phyloP scores from a whole-genome alignment of 2,113 vertebrate species.

The Ivindomyrus marchei region DNA sequence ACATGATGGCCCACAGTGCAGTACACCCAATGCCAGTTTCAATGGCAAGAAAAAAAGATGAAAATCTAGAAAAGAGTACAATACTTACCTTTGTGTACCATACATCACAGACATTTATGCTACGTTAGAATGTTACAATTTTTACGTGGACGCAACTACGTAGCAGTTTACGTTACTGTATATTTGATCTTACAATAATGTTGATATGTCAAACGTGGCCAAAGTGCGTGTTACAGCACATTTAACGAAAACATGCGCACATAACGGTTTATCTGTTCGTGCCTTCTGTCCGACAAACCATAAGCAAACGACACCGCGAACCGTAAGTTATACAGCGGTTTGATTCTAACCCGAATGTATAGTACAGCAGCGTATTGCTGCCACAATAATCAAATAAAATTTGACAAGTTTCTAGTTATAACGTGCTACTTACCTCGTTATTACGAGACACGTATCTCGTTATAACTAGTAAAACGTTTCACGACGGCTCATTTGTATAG shows the following conservation, averaged over 20 bases:
- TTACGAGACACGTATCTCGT: not conserved
- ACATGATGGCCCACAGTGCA: slow-evolving; percentile 67
- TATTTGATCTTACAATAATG: not conserved
- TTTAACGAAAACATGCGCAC: not conserved
- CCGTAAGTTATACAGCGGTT: not conserved
- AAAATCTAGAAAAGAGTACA: not conserved
- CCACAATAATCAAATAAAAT: not conserved
- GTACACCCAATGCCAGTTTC: slow-evolving; percentile 56
- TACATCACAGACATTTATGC: not conserved
- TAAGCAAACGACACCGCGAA: not conserved
- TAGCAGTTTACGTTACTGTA: not conserved
- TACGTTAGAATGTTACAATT: not conserved
- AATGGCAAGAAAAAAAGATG: not conserved
- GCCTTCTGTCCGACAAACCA: not conserved
- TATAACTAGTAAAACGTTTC: not conserved
- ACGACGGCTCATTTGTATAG: not conserved
- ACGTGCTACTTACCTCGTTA: too few relatives aligned
- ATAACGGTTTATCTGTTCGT: not conserved
- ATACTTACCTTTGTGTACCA: not conserved
- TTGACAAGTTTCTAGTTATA: not conserved
- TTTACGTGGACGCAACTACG: not conserved
- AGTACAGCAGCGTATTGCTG: not conserved
- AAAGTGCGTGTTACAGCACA: not conserved
- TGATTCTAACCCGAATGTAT: not conserved
- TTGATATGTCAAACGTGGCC: not conserved